A percentile compares a stretch with the other conserved stretches of the same genome.
These are phyloP conservation scores for Rhinogobius similis DNA, from an alignment of 2,113 vertebrate genomes.

Conservation along the genomic window DNA sequence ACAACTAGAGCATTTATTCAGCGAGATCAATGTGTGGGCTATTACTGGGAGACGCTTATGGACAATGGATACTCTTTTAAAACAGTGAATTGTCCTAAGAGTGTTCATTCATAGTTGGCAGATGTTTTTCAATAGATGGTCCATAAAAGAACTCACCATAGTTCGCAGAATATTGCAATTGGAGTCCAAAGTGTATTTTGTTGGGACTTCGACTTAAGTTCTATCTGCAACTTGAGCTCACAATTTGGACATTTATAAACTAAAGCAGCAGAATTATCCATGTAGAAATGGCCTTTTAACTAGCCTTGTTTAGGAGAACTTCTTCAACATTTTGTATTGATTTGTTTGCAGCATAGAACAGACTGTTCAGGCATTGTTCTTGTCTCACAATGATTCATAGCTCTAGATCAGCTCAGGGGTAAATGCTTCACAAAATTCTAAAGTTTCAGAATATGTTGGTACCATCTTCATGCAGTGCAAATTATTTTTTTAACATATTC, in stretches of 20 bases:
- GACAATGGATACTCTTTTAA: not conserved
- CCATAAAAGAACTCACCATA: no score
- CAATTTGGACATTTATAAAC: no score
- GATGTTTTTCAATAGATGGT: no score
- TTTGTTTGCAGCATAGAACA: not conserved
- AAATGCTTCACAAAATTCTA: not conserved
- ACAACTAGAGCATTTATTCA: not conserved
- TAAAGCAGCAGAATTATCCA: no score
- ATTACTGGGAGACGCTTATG: not conserved
- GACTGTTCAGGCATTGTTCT: no score
- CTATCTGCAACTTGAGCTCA: no score
- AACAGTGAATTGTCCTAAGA: not conserved
- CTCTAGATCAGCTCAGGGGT: not conserved
- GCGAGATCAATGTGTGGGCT: not conserved
- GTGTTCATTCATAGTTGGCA: not conserved
- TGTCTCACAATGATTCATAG: not conserved
- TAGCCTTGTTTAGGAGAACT: not conserved
- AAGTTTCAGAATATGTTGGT: not conserved
- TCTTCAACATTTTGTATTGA: not conserved
- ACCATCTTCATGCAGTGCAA: not conserved
- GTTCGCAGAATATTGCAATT: no score
- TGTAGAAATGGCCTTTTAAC: no score
- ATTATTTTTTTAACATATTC: not conserved
- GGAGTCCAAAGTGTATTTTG: no score
- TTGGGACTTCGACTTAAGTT: no score